These are phyloP conservation scores for Venturia canescens DNA, from an alignment of 1,140 invertebrate species.

Conservation along the genomic window DNA sequence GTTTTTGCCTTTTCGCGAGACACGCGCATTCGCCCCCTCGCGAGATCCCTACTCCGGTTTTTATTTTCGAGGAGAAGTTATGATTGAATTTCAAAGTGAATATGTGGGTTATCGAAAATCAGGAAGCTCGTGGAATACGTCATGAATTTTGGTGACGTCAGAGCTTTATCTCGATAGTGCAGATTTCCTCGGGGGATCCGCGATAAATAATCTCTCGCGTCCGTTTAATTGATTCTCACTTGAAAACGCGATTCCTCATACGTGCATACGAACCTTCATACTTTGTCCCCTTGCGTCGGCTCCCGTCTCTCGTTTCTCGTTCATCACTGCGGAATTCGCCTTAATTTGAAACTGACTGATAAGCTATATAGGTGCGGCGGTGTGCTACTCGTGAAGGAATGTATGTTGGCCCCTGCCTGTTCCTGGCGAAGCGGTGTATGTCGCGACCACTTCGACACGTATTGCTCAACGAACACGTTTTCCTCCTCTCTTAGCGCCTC, in stretches of 20 bases:
- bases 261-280: neutral
- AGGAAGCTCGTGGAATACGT: no score
- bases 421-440: neutral
- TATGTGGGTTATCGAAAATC: no score
- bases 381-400: slow-evolving; percentile 6
- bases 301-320: neutral
- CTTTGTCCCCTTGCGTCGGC: neutral
- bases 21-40: no score
- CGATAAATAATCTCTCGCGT: no score
- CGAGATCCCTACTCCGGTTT: no score
- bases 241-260: neutral
- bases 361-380: slow-evolving; percentile 1
- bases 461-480: slow-evolving; percentile 17
- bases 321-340: neutral
- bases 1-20: no score
- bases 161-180: no score
- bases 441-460: slow-evolving; percentile 23
- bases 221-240: no score
- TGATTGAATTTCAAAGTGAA: no score
- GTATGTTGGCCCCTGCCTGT: neutral
- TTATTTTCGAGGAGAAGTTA: no score
- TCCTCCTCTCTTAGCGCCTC: neutral
- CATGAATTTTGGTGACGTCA: no score
- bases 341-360: slow-evolving; percentile 20
- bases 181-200: no score